phyloP scores from a whole-genome alignment of 2,797 vertebrate species.

The Diplodus sargus region DNA sequence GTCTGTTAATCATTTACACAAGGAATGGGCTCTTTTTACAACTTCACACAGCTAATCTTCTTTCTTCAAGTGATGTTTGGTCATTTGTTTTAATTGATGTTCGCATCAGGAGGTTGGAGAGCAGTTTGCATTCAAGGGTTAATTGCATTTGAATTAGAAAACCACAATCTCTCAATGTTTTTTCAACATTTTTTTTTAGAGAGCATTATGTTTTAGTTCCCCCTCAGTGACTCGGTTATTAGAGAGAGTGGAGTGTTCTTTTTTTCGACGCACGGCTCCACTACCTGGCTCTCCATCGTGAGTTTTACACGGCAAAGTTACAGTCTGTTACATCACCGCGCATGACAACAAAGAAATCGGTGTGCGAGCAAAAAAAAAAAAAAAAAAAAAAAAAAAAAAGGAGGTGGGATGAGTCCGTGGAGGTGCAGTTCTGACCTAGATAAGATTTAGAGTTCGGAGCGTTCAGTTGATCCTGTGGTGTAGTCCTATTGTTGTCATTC shows the following conservation, averaged over 20 bases:
- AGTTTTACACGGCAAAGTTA: slow-evolving; percentile 70
- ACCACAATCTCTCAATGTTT: background rate
- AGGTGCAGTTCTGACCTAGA: slow-evolving; percentile 82
- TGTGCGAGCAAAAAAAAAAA: slow-evolving; percentile 18
- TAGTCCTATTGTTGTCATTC: slow-evolving; percentile 71
- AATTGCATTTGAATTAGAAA: slow-evolving; percentile 6
- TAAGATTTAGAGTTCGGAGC: slow-evolving; percentile 67
- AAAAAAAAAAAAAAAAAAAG: slow-evolving; percentile 7
- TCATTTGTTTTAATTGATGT: background rate
- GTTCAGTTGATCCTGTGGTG: slow-evolving; percentile 55
- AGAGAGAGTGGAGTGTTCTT: slow-evolving; percentile 29
- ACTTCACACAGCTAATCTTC: background rate
- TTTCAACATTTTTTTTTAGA: background rate
- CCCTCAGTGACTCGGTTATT: slow-evolving; percentile 15
- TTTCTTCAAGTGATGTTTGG: background rate
- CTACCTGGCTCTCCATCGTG: slow-evolving; percentile 63
- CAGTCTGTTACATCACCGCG: slow-evolving; percentile 78
- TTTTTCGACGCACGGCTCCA: slow-evolving; percentile 16
- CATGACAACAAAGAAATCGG: slow-evolving; percentile 70
- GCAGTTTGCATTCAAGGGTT: slow-evolving; percentile 10
- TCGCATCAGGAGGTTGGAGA: background rate
- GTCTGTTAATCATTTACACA: slow-evolving; percentile 72
- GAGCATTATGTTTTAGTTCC: background rate
- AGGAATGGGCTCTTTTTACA: slow-evolving; percentile 27
- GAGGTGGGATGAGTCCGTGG: slow-evolving; percentile 63